Evolutionary conservation across 2,113 vertebrate genomes (phyloP).

Genomic region (Eulemur rufifrons): DNA sequence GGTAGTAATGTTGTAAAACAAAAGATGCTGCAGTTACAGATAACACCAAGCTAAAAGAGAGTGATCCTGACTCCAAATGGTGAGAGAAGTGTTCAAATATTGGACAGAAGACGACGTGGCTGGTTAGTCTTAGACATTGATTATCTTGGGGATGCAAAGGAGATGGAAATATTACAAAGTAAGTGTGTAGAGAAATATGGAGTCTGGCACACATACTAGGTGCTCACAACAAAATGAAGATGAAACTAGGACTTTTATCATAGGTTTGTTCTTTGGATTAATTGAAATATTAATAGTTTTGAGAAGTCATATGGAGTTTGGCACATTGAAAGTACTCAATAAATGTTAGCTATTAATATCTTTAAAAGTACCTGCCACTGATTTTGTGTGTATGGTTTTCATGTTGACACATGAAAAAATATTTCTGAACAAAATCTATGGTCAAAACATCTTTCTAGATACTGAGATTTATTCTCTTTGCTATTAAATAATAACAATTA

Average conservation of each 20-base stretch:
- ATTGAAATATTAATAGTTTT: neutral
- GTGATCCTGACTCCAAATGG: neutral
- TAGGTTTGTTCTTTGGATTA: neutral
- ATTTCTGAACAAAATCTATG: neutral
- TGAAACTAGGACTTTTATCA: neutral
- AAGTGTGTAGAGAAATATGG: neutral
- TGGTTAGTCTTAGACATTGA: neutral
- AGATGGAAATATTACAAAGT: neutral
- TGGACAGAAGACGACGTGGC: neutral
- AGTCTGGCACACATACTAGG: neutral
- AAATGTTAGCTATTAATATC: neutral
- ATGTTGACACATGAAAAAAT: neutral
- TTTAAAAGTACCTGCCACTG: neutral
- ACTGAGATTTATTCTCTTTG: neutral
- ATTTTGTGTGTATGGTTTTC: slow-evolving; percentile 23
- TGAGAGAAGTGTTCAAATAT: neutral
- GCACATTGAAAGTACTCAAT: neutral
- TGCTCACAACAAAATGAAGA: neutral
- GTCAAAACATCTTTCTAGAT: neutral
- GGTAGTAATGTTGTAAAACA: neutral
- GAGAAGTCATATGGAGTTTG: neutral
- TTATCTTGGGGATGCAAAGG: neutral
- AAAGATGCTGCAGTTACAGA: neutral
- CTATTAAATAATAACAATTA: neutral
- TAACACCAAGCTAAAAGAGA: neutral